phyloP scores from a whole-genome alignment of 92 coral and sea anemone genomes.

The Hydrozoanthus gracilis region DNA sequence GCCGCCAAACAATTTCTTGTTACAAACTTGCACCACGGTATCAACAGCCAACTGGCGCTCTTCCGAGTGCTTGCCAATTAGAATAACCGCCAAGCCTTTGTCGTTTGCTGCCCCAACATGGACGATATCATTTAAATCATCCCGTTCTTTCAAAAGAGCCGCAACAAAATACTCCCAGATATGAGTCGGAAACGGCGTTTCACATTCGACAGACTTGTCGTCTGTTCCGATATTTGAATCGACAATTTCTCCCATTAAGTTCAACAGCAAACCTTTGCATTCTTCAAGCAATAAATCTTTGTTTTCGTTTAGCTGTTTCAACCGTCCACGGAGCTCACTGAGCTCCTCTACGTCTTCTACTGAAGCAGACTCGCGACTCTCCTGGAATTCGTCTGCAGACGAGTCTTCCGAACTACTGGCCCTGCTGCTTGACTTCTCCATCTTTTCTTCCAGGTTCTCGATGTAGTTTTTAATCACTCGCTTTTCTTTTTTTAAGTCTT shows the following conservation, averaged over 20 bases:
- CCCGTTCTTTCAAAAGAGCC: constrained; percentile 28
- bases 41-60: constrained; percentile 30
- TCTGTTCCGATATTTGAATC: constrained; percentile 7
- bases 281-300: constrained; percentile 29
- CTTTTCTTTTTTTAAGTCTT: constrained; percentile 42
- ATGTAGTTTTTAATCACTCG: constrained; percentile 43
- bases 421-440: constrained; percentile 14
- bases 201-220: background rate
- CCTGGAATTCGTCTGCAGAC: constrained; percentile 1
- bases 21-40: constrained; percentile 32
- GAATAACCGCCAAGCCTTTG: constrained; percentile 34
- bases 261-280: constrained; percentile 22
- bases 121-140: constrained; percentile 33
- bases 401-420: background rate
- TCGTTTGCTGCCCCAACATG: constrained; percentile 41
- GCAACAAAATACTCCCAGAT: constrained; percentile 38
- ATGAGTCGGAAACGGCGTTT: background rate
- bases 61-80: constrained; percentile 11
- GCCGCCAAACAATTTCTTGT: constrained; percentile 1
- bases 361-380: background rate
- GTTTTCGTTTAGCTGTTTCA: constrained; percentile 22
- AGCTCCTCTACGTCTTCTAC: constrained; percentile 25
- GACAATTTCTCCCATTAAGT: constrained; percentile 27
- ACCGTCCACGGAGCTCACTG: constrained; percentile 28
- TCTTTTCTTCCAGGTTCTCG: constrained; percentile 29